These are phyloP conservation scores for Pseudopleuronectes americanus DNA, from an alignment of 2,797 vertebrate genomes.

Conservation along the genomic window DNA sequence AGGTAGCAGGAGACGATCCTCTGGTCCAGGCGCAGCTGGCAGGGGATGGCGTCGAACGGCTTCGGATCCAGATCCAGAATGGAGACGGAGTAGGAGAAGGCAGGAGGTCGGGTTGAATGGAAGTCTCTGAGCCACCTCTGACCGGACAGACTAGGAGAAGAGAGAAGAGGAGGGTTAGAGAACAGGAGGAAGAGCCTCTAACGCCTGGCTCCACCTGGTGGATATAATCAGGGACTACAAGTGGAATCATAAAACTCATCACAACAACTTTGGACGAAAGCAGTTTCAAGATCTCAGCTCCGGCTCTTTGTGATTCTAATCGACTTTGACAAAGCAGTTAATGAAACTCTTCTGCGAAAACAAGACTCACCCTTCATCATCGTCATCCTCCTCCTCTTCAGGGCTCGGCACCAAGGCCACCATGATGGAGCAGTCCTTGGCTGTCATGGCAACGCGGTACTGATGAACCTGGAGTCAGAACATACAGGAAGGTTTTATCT, in stretches of 20 bases:
- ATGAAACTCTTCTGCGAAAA: background rate
- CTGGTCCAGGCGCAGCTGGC: constrained; percentile 92
- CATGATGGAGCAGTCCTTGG: constrained; percentile 98
- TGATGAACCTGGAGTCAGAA: constrained; percentile 89
- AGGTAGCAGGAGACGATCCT: constrained; percentile 93
- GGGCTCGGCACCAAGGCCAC: constrained; percentile 89
- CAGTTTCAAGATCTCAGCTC: no score
- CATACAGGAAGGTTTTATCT: background rate
- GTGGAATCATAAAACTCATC: background rate
- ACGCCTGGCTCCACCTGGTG: constrained; percentile 25
- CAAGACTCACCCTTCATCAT: constrained; percentile 75
- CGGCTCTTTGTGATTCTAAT: no score
- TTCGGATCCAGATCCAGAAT: constrained; percentile 97
- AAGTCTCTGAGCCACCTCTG: constrained; percentile 61
- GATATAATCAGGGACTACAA: background rate
- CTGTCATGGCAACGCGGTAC: constrained; percentile 95
- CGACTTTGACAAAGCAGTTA: background rate
- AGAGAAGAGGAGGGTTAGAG: background rate
- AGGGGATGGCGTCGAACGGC: constrained; percentile 92
- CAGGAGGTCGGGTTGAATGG: constrained; percentile 67
- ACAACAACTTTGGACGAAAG: no score
- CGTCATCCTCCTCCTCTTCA: constrained; percentile 89
- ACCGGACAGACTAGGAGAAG: constrained; percentile 31
- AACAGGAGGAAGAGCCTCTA: background rate
- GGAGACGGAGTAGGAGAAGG: constrained; percentile 90